Conservation (phyloP, 2,888 invertebrate genomes). For the Noctua janthina region DNA sequence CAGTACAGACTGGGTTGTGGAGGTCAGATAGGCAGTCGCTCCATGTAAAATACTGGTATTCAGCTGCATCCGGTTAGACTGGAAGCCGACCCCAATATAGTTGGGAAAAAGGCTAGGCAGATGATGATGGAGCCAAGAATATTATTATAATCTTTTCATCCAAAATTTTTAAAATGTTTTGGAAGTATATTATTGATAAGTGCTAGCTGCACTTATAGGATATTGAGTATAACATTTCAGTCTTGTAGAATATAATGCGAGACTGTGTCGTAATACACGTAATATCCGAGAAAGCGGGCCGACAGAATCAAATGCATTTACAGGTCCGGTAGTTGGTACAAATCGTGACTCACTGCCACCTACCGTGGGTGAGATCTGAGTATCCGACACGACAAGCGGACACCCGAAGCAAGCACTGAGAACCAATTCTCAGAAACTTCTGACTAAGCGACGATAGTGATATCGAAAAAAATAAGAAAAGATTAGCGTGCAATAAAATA, state of each 20-base stretch:
- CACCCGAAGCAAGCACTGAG: conserved; percentile 58
- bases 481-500: conserved; percentile 9
- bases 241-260: conserved; percentile 17
- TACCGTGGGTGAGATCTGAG: conserved; percentile 69
- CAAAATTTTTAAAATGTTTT: background rate
- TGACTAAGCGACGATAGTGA: conserved; percentile 63
- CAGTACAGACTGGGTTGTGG: no score
- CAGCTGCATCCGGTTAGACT: no score
- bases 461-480: conserved; percentile 29
- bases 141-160: background rate
- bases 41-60: no score
- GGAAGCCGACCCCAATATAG: no score
- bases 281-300: conserved; percentile 67
- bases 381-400: conserved; percentile 57
- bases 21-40: no score
- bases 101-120: no score
- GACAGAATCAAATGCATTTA: conserved; percentile 62
- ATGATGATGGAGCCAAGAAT: background rate
- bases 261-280: conserved; percentile 53
- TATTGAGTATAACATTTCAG: conserved; percentile 17
- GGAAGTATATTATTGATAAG: background rate
- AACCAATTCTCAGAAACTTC: conserved; percentile 52
- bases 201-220: background rate
- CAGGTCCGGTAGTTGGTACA: conserved; percentile 57
- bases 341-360: conserved; percentile 74